Conservation (phyloP, 2,113 vertebrate genomes). For the Microtus richardsoni region DNA sequence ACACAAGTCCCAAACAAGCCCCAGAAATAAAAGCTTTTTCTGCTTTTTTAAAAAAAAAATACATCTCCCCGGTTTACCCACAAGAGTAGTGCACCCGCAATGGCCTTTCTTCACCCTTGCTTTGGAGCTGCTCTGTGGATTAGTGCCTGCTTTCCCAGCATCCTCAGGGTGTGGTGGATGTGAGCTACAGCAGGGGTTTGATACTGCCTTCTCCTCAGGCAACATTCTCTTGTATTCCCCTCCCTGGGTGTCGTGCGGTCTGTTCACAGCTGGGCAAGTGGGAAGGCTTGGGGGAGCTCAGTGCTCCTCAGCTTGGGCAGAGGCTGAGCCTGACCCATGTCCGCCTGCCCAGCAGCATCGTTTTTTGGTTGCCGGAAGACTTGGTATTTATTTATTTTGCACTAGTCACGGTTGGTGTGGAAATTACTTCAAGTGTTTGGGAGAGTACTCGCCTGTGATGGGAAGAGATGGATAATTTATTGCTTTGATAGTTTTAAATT, state of each 20-base stretch:
- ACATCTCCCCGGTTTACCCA: not conserved
- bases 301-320: not conserved
- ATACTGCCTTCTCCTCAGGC: conserved; percentile 8
- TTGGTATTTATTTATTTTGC: conserved; percentile 83
- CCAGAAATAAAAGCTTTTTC: not conserved
- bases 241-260: conserved; percentile 40
- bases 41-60: not conserved
- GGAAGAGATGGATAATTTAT: conserved; percentile 84
- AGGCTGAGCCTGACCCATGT: conserved; percentile 46
- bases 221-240: conserved; percentile 64
- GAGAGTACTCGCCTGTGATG: conserved; percentile 82
- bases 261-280: conserved; percentile 50
- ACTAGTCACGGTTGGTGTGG: conserved; percentile 80
- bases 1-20: not conserved
- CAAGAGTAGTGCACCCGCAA: not conserved
- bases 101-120: not conserved
- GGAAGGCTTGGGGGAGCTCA: conserved; percentile 68
- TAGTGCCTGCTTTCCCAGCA: conserved; percentile 24
- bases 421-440: conserved; percentile 77
- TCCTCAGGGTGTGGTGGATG: not conserved
- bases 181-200: not conserved
- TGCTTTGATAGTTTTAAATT: conserved; percentile 88
- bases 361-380: conserved; percentile 76
- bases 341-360: conserved; percentile 44
- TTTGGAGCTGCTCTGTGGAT: not conserved